Conservation (phyloP, 2,888 invertebrate species). For the Campoplex nolae region DNA sequence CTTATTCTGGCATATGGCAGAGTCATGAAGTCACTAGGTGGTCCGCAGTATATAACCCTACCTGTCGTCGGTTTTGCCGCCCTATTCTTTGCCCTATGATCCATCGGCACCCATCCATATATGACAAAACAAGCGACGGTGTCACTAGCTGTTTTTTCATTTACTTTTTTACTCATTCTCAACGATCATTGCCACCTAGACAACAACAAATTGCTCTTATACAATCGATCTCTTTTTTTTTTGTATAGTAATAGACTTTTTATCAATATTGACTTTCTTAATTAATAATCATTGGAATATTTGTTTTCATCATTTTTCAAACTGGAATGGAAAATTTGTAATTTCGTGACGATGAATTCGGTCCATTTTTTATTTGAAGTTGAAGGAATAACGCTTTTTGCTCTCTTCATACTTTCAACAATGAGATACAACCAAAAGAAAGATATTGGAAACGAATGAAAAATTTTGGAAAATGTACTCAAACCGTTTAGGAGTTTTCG, state of each 20-base stretch:
- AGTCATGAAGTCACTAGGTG: slow-evolving; percentile 84
- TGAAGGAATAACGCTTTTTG: too few relatives aligned
- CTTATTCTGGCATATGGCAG: slow-evolving; percentile 81
- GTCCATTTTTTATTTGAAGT: too few relatives aligned
- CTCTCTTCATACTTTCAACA: too few relatives aligned
- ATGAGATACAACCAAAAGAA: not conserved
- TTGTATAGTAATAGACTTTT: not conserved
- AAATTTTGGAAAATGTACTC: too few relatives aligned
- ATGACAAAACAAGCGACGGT: slow-evolving; percentile 45
- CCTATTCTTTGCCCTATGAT: slow-evolving; percentile 50
- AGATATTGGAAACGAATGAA: not conserved
- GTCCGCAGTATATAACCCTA: slow-evolving; percentile 83
- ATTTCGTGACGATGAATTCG: not conserved
- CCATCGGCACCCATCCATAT: slow-evolving; percentile 42
- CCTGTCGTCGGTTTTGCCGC: slow-evolving; percentile 82
- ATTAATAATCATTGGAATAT: not conserved
- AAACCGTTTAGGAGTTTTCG: too few relatives aligned
- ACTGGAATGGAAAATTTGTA: not conserved
- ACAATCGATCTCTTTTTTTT: slow-evolving; percentile 9
- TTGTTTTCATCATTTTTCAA: not conserved
- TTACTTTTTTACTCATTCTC: slow-evolving; percentile 61
- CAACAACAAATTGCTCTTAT: slow-evolving; percentile 72
- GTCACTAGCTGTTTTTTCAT: slow-evolving; percentile 29
- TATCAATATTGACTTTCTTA: not conserved
- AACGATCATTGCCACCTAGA: slow-evolving; percentile 72